Base-by-base conservation (phyloP, 2,113 vertebrate genomes). In the Pomatorhinus ruficollis region DNA sequence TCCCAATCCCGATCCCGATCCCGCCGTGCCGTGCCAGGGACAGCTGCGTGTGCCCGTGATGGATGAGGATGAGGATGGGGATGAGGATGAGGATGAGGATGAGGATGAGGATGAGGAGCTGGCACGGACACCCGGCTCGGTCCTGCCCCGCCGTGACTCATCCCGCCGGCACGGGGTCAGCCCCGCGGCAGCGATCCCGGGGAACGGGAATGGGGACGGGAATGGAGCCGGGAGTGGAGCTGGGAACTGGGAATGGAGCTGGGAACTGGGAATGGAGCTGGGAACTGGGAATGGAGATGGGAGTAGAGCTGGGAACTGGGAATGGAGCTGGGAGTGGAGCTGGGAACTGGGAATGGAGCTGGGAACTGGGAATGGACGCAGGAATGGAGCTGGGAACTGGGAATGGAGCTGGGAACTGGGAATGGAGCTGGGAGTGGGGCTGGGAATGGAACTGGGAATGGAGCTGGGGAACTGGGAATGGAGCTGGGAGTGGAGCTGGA, bases 21-120 rank as follows among this genome's bases (percentile, higher is more conserved):
- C 42, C 42, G 2, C 22, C 1, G 47, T 76, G 97, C 96, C 93
- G 90, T 76, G 97, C 96, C 93, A 90, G 57, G 37, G 92, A 92
- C 95, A 97, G 96, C 96, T 95, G 97, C 47, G 2, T 4, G 8
- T 68, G 54, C 74, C 87, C 28, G 3, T 70, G 96, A 94, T 39
- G 56, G 63, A 95, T 33, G 81, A 47, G 28, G 69, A 10, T 8
- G 45, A 69, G 66, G 83, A 69, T 15, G 63, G 94, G 47, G 45
- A 44, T 20, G 44, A 4, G 56, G 63, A 95, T 35, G 80, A 42
- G 27, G 68, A 10, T 7, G 44, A 69, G 65, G 83, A 69, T 23
- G 63, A 95, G 44, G 44, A 45, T 30, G 80, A 42, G 27, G 64
- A 12, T 7, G 44, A 68, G 65, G 83, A 69, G n/a, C 72, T 11